A percentile compares a stretch with the other conserved stretches of the same genome.
These are phyloP conservation scores for Sterrhoptilus dennistouni DNA, from an alignment of 2,113 vertebrate species.

Conservation along the genomic window DNA sequence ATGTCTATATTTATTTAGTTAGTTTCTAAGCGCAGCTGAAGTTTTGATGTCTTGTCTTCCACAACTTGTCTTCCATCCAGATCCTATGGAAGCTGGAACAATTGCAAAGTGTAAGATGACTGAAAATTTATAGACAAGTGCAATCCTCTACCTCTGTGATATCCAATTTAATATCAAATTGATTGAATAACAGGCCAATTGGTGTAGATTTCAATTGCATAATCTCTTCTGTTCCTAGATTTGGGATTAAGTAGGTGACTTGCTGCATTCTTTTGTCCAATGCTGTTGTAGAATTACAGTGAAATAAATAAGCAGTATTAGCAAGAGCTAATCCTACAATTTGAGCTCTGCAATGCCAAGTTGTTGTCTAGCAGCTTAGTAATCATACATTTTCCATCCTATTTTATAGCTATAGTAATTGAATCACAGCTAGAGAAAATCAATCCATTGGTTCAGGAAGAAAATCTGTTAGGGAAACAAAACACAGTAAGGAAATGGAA, in stretches of 20 bases:
- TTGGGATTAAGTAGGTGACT: not conserved
- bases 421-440: not conserved
- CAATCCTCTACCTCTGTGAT: not conserved
- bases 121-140: not conserved
- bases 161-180: not conserved
- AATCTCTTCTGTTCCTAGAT: not conserved
- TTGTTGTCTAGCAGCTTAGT: constrained; percentile 24
- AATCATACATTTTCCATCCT: not conserved
- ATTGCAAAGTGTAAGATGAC: not conserved
- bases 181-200: not conserved
- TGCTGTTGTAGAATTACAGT: not conserved
- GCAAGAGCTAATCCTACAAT: constrained; percentile 11
- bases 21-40: not conserved
- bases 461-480: constrained; percentile 20
- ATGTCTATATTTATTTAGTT: not conserved
- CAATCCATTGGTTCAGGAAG: not conserved
- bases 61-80: not conserved
- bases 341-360: not conserved
- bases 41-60: not conserved
- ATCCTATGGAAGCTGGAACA: not conserved
- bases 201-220: not conserved
- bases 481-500: not conserved
- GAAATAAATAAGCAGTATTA: constrained; percentile 17
- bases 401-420: not conserved
- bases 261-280: not conserved